phyloP scores from a whole-genome alignment of 2,797 vertebrate species.

The Acestrorhynchus altus region DNA sequence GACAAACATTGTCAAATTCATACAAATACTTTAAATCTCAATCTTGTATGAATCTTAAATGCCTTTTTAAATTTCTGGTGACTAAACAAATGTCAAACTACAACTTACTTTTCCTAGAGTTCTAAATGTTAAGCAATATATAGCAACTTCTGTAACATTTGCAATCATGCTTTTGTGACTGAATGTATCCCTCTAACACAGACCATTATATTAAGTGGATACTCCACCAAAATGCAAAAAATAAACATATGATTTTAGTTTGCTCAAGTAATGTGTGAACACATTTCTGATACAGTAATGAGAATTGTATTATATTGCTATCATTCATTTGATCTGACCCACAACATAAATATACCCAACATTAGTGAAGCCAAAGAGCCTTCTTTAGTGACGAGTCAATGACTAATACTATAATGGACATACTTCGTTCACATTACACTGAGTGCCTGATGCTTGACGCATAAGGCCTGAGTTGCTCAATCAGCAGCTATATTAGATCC shows the following conservation, averaged over 20 bases:
- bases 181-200: neutral
- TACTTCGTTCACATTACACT: slow-evolving; percentile 51
- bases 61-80: too few relatives aligned
- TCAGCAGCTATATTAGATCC: slow-evolving; percentile 61
- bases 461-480: slow-evolving; percentile 68
- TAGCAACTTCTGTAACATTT: neutral
- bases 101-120: too few relatives aligned
- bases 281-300: slow-evolving; percentile 10
- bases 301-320: neutral
- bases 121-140: slow-evolving; percentile 40
- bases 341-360: neutral
- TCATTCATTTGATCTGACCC: neutral
- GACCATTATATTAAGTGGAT: neutral
- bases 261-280: neutral
- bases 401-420: slow-evolving; percentile 69
- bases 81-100: too few relatives aligned
- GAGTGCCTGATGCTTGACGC: slow-evolving; percentile 54
- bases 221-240: neutral
- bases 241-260: neutral
- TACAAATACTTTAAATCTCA: too few relatives aligned
- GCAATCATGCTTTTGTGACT: too few relatives aligned
- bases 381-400: slow-evolving; percentile 64
- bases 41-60: too few relatives aligned
- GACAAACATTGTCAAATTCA: too few relatives aligned
- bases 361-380: slow-evolving; percentile 59